Evolutionary conservation across 2,797 vertebrate species (phyloP), one percentile per base, ranked within the genome.

Genomic region (Myotis findleyi): DNA sequence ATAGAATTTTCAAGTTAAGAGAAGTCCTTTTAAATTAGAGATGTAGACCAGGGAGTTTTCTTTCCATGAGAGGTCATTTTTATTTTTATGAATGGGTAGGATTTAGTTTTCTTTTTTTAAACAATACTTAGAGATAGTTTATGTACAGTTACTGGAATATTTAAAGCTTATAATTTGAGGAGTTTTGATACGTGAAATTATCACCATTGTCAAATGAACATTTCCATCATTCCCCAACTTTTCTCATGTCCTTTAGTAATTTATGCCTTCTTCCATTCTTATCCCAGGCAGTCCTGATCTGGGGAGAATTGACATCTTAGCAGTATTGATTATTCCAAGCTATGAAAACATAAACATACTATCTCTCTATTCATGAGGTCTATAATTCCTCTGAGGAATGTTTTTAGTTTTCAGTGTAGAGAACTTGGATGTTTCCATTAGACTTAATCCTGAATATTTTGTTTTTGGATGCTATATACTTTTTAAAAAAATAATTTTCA

Each of bases 401-500:
- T 71, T 93, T 84, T 68, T 33, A 86, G 47, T 86, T 93, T 93
- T 93, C 38, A 38, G 6, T 62, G 11, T 86, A 76, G 81, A 69
- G n/a, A 38, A 85, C 38, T 76, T 82, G 25, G 2, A 47, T 94
- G 25, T 94, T 96, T 94, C 62, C 47, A 76, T 89, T 94, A 77
- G n/a, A 89, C 59, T 89, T 85, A 88, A 20, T 75, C 9, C 27
- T 86, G 69, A 68, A 66, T 86, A 66, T 82, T 91, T 96, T 88
- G 36, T 47, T 83, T 80, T 84, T 69, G 21, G 27, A 91, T 36
- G 21, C 47, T 76, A 4, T 38, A 16, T 66, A 81, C 36, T 62
- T 57, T 30, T 76, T 76, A n/a, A 68, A 38, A 77, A 83, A 44
- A 64, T 33, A 20, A 38, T 80, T 94, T 91, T 64, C 51, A 6